Base-by-base conservation (phyloP, 2,113 vertebrate genomes). In the Ciconia maguari region DNA sequence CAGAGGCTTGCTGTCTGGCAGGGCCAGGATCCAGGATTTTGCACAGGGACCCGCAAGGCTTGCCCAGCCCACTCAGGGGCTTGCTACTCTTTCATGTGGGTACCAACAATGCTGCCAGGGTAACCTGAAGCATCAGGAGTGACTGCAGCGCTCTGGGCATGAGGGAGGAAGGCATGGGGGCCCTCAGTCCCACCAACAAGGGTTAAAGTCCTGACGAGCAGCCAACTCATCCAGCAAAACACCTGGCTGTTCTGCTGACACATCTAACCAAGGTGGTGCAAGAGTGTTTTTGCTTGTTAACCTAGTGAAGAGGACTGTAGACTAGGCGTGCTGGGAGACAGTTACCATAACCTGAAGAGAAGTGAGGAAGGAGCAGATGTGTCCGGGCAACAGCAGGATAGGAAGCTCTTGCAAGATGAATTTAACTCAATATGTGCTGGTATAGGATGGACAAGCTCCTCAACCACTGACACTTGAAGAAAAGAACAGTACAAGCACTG, bases 141-240 rank as follows among this genome's bases (percentile, higher is more conserved):
- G 16, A 10, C 42, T 76, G 46, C 62, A 68, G 64, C 68, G 42
- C n/a, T 64, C 22, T 34, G 2, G 1, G 13, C 3, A 1, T 38
- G 38, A 64, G 9, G 26, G 19, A 68, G 7, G 27, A 60, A 46
- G 27, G 14, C 5, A 11, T 8, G 12, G 18, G 13, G 7, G 6
- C 22, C 29, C 38, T 60, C 30, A 30, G 27, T 58, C 19, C 4
- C 62, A 24, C 10, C 3, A 4, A 2, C 0, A 0, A 69, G 6
- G 10, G 13, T 6, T 27, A 41, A 72, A 41, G 27, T 20, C 26
- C 49, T 24, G 26, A 62, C 20, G 34, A 42, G 72, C 16, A n/a
- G 16, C 25, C 1, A 1, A 29, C 25, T 44, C 14, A 22, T 42
- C 44, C n/a, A 70, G 25, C 29, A 62, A 16, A 83, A 83, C 4